These are phyloP conservation scores for Siderastrea radians DNA, from an alignment of 92 coral and sea anemone genomes.

Conservation along the genomic window DNA sequence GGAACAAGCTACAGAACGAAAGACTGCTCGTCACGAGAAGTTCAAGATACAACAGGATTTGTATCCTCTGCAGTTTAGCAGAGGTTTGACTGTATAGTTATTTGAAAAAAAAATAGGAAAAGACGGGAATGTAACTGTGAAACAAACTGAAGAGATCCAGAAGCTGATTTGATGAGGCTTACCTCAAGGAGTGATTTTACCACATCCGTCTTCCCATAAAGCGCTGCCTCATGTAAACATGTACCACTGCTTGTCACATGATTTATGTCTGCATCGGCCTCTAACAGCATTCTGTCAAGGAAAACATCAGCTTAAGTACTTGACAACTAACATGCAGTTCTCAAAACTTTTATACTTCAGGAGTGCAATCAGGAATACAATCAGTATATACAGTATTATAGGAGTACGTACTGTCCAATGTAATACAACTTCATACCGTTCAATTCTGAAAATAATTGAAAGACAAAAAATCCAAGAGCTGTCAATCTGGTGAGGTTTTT, in stretches of 20 bases:
- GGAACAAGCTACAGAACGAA: too few relatives aligned
- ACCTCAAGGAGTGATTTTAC: constrained; percentile 92
- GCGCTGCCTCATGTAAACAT: constrained; percentile 92
- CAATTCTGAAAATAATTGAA: too few relatives aligned
- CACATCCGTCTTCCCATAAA: constrained; percentile 96
- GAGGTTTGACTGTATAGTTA: not conserved
- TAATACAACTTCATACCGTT: too few relatives aligned
- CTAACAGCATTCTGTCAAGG: constrained; percentile 79
- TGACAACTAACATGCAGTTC: too few relatives aligned
- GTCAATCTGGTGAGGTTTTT: too few relatives aligned
- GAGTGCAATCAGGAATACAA: not conserved
- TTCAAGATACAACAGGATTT: too few relatives aligned
- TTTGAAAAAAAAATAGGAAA: not conserved
- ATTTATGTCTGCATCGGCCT: constrained; percentile 90
- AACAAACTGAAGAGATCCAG: not conserved
- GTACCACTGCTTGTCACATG: constrained; percentile 87
- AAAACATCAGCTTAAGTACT: not conserved
- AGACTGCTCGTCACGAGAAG: too few relatives aligned
- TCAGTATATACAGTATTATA: not conserved
- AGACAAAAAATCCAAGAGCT: too few relatives aligned
- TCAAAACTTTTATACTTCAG: too few relatives aligned
- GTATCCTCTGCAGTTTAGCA: too few relatives aligned
- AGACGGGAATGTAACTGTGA: not conserved
- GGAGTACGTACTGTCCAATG: too few relatives aligned
- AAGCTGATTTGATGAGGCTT: constrained; percentile 18